These are phyloP conservation scores for Agonopterix heracliana DNA, from an alignment of 2,888 invertebrate genomes.

Conservation along the genomic window DNA sequence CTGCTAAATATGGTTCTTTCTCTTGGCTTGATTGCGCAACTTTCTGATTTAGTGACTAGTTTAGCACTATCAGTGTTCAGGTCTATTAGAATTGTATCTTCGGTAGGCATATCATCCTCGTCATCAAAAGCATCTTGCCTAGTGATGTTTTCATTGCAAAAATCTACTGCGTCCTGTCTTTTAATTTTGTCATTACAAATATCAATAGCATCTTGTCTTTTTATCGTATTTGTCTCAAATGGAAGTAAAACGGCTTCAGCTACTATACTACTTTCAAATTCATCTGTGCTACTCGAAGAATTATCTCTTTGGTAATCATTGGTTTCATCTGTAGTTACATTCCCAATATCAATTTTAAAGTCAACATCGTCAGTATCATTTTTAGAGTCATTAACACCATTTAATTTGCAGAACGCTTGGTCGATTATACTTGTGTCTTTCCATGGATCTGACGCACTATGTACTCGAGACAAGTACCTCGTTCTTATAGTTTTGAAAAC, in stretches of 20 bases:
- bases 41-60: conserved; percentile 35
- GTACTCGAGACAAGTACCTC: conserved; percentile 61
- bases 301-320: conserved; percentile 38
- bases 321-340: conserved; percentile 57
- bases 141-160: background rate
- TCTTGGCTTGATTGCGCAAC: conserved; percentile 23
- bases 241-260: conserved; percentile 32
- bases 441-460: conserved; percentile 52
- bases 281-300: conserved; percentile 21
- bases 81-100: conserved; percentile 24
- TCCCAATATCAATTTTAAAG: conserved; percentile 43
- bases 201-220: conserved; percentile 55
- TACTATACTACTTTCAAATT: conserved; percentile 19
- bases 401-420: conserved; percentile 55
- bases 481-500: conserved; percentile 61
- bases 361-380: conserved; percentile 19
- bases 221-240: conserved; percentile 40
- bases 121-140: conserved; percentile 1
- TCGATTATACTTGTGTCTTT: conserved; percentile 46
- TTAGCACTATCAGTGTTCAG: conserved; percentile 21
- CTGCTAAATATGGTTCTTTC: conserved; percentile 43
- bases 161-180: conserved; percentile 33
- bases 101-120: conserved; percentile 3
- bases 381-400: conserved; percentile 23
- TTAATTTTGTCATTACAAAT: conserved; percentile 27